Evolutionary conservation across 2,113 vertebrate species (phyloP), one percentile per base, ranked within the genome.

Genomic region (Colius striatus): DNA sequence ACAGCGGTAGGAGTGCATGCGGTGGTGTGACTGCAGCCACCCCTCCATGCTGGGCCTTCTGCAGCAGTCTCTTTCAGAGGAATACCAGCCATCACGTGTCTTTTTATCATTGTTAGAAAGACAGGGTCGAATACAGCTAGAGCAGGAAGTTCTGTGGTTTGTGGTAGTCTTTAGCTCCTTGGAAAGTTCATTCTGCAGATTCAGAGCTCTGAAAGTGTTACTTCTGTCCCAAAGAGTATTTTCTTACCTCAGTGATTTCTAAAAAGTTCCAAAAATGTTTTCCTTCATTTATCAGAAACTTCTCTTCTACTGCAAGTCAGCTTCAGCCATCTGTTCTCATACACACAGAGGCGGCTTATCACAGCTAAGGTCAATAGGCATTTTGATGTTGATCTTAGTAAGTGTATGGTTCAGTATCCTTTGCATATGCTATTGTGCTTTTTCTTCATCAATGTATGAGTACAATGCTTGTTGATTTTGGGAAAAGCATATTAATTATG

Each of bases 401-500:
- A 92, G 38, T 34, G 15, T 54, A 67, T 38, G 23, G 50, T 84
- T 30, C 38, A 54, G 29, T 32, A 76, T 5, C 12, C n/a, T 51
- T 89, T 76, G 74, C 63, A 43, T 62, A 41, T 51, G 45, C 29
- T 90, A 8, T 76, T 92, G 61, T 67, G 60, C 43, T 43, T 50
- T 72, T 79, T 36, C 62, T 82, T 94, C 71, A 54, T 79, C 66
- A 83, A 84, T 16, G 71, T 45, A 62, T 73, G 32, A 85, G 74
- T 62, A 82, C 41, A 75, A n/a, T 58, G 71, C 43, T 92, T 73
- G 22, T 27, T 85, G 54, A 12, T 78, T 94, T 95, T 89, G 63
- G 48, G 89, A 91, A 89, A 95, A 76, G 27, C 68, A 5, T 32
- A 62, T 89, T 89, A 76, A 92, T 92, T 94, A 82, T 51, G 45